Evolutionary conservation across 2,113 vertebrate species (phyloP).

Genomic region (Hippocampus zosterae): DNA sequence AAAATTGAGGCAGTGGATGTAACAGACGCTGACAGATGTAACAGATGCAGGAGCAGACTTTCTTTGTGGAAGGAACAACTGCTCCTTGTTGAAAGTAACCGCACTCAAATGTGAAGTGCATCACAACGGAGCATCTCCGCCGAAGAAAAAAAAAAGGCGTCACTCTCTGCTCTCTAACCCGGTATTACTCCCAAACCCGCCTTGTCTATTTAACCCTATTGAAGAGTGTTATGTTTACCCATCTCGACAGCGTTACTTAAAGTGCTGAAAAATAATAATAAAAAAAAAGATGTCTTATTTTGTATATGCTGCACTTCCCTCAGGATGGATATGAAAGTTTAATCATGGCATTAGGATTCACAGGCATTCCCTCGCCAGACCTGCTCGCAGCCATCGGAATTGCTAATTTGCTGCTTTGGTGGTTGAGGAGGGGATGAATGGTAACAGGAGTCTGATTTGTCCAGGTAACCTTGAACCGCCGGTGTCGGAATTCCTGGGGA

Average conservation of each 20-base stretch:
- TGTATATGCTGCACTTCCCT: constrained; percentile 65
- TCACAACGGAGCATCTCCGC: constrained; percentile 12
- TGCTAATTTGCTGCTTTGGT: constrained; percentile 66
- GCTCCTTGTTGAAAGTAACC: neutral
- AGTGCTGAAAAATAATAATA: constrained; percentile 53
- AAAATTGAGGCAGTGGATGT: neutral
- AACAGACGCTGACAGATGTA: neutral
- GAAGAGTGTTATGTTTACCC: constrained; percentile 47
- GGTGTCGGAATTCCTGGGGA: constrained; percentile 52
- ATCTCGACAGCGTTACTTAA: constrained; percentile 40
- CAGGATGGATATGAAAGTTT: constrained; percentile 65
- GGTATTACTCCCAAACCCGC: constrained; percentile 3
- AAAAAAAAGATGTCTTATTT: constrained; percentile 55
- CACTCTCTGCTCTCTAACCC: constrained; percentile 18
- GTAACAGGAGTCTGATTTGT: constrained; percentile 69
- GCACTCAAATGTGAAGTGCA: constrained; percentile 10
- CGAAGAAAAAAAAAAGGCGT: constrained; percentile 23
- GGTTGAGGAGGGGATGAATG: constrained; percentile 57
- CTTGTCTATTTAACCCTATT: constrained; percentile 54
- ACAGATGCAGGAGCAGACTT: neutral
- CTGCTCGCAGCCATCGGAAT: constrained; percentile 68
- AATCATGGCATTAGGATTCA: constrained; percentile 73
- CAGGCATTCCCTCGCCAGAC: constrained; percentile 62
- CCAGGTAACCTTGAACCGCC: constrained; percentile 69
- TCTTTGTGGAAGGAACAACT: neutral